A percentile compares a stretch with the other conserved stretches of the same genome.
These are phyloP conservation scores for Magallana nippona DNA, from an alignment of 2,888 invertebrate species.

Conservation along the genomic window DNA sequence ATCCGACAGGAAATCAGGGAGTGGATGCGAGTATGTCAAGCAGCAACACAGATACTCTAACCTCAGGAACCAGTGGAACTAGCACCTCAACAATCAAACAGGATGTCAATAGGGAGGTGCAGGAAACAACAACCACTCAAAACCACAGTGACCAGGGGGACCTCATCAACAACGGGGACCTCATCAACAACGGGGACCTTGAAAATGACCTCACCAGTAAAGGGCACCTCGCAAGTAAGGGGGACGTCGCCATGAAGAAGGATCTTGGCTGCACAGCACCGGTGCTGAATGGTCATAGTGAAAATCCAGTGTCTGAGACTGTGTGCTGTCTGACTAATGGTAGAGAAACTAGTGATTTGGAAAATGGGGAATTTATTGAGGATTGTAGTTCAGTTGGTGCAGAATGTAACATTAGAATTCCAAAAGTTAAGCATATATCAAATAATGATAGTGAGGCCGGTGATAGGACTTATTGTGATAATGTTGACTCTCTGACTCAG, in stretches of 20 bases:
- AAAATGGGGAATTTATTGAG: not conserved
- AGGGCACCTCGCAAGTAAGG: no score
- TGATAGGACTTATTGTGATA: not conserved
- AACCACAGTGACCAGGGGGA: not conserved
- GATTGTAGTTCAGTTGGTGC: not conserved
- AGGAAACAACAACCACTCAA: not conserved
- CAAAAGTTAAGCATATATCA: not conserved
- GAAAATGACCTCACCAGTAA: no score
- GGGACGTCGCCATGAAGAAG: no score
- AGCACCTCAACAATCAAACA: conserved; percentile 35
- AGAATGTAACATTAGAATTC: conserved; percentile 4
- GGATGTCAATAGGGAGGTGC: not conserved
- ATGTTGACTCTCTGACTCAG: no score
- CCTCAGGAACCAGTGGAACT: not conserved
- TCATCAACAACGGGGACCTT: no score
- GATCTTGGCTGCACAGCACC: not conserved
- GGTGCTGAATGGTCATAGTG: not conserved
- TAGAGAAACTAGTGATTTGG: not conserved
- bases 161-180: no score
- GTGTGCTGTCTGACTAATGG: not conserved
- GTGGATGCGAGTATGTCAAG: conserved; percentile 6
- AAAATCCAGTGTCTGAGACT: not conserved
- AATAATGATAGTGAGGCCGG: conserved; percentile 10
- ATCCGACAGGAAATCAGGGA: not conserved
- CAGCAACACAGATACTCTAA: conserved; percentile 11